phyloP scores from a whole-genome alignment of 1,140 invertebrate genomes.

The Drosophila biarmipes region DNA sequence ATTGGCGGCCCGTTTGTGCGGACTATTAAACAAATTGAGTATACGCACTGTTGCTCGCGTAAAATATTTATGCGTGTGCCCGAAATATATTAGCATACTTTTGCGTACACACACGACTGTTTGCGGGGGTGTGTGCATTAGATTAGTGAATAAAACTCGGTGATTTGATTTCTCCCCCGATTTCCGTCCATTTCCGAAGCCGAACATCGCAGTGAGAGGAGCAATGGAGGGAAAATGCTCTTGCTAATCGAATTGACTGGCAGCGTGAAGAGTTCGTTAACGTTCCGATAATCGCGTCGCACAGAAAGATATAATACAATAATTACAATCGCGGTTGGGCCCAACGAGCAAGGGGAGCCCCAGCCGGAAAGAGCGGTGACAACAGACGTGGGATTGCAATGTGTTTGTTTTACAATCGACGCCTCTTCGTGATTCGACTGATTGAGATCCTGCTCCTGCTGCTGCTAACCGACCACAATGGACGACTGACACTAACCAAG shows the following conservation, averaged over 20 bases:
- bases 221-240: conserved; percentile 43
- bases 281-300: conserved; percentile 18
- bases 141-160: conserved; percentile 51
- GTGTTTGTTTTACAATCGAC: conserved; percentile 79
- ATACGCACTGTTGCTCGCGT: conserved; percentile 75
- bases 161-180: conserved; percentile 50
- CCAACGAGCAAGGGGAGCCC: conserved; percentile 4
- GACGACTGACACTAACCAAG: conserved; percentile 70
- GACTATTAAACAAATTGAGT: conserved; percentile 76
- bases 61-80: conserved; percentile 71
- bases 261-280: conserved; percentile 34
- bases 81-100: conserved; percentile 78
- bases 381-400: conserved; percentile 71
- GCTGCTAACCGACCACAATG: conserved; percentile 72
- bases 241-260: conserved; percentile 26
- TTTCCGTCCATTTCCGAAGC: conserved; percentile 30
- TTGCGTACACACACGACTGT: conserved; percentile 24
- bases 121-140: conserved; percentile 21
- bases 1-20: conserved; percentile 59
- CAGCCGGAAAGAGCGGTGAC: conserved; percentile 28
- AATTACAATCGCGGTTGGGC: conserved; percentile 29
- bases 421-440: conserved; percentile 67
- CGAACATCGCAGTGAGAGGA: conserved; percentile 15
- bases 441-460: conserved; percentile 78
- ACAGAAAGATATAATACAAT: conserved; percentile 23